Evolutionary conservation across 2,888 invertebrate genomes (phyloP).

Genomic region (Chesias legatella): DNA sequence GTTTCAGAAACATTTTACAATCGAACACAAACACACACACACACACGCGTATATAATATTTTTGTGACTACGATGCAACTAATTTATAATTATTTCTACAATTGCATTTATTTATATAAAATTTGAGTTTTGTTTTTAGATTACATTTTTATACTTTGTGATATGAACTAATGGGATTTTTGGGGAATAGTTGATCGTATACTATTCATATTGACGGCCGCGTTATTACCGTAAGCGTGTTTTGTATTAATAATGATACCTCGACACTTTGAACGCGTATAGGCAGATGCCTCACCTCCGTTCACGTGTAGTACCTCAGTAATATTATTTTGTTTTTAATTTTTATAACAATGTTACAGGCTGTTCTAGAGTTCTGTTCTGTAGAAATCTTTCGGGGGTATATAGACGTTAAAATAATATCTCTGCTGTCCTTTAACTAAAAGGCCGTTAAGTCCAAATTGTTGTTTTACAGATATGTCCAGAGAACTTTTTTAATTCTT

Average conservation of each 20-base stretch:
- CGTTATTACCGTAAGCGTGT: constrained; percentile 35
- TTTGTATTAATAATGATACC: constrained; percentile 30
- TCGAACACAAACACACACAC: constrained; percentile 37
- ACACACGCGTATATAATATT: constrained; percentile 18
- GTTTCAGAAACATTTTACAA: constrained; percentile 32
- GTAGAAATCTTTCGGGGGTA: constrained; percentile 34
- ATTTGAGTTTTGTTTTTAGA: constrained; percentile 45
- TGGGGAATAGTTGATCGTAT: constrained; percentile 38
- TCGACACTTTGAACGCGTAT: constrained; percentile 48
- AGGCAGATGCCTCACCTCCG: too few relatives aligned
- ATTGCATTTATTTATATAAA: constrained; percentile 71
- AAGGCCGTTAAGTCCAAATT: too few relatives aligned
- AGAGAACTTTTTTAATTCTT: too few relatives aligned
- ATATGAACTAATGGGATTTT: constrained; percentile 64
- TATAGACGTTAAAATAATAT: constrained; percentile 15
- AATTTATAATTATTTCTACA: constrained; percentile 37
- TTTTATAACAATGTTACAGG: constrained; percentile 70
- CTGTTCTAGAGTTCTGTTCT: constrained; percentile 35
- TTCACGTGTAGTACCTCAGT: constrained; percentile 69
- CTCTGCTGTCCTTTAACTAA: too few relatives aligned
- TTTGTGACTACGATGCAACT: constrained; percentile 33
- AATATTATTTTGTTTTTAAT: constrained; percentile 74
- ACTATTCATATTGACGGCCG: constrained; percentile 31
- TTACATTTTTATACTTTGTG: constrained; percentile 70
- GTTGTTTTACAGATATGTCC: too few relatives aligned